phyloP scores from a whole-genome alignment of 2,113 vertebrate genomes.

The Aldabrachelys gigantea region DNA sequence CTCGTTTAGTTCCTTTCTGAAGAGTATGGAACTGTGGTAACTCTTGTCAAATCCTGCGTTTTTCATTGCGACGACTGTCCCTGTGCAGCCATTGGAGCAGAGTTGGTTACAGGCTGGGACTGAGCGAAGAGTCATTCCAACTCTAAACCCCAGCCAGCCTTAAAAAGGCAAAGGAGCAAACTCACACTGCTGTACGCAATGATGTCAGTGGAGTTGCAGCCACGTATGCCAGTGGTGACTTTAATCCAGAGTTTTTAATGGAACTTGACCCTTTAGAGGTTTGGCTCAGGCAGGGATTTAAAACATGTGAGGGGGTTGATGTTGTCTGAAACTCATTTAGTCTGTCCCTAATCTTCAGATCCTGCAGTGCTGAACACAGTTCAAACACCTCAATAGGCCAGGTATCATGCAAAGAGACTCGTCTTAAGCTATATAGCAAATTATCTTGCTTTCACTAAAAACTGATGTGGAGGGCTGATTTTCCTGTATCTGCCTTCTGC shows the following conservation, averaged over 20 bases:
- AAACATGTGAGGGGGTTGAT: background rate
- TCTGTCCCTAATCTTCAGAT: conserved; percentile 26
- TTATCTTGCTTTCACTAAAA: conserved; percentile 34
- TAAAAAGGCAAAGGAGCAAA: background rate
- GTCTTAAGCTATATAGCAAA: background rate
- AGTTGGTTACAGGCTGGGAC: background rate
- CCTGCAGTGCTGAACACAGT: background rate
- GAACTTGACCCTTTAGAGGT: background rate
- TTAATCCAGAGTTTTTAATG: background rate
- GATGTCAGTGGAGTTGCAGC: background rate
- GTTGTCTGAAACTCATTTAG: conserved; percentile 25
- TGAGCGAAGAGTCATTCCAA: background rate
- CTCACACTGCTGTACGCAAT: background rate
- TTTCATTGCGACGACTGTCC: background rate
- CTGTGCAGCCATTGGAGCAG: background rate
- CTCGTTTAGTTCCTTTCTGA: background rate
- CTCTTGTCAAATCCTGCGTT: background rate
- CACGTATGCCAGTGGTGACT: no score
- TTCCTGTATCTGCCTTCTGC: background rate
- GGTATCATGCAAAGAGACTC: background rate
- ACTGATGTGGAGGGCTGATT: background rate
- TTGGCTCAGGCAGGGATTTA: background rate
- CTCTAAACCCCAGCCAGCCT: background rate
- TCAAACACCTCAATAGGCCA: no score
- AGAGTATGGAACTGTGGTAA: background rate